These are phyloP conservation scores for Sminthurinus signatus DNA, from an alignment of 1,140 invertebrate species.

Conservation along the genomic window DNA sequence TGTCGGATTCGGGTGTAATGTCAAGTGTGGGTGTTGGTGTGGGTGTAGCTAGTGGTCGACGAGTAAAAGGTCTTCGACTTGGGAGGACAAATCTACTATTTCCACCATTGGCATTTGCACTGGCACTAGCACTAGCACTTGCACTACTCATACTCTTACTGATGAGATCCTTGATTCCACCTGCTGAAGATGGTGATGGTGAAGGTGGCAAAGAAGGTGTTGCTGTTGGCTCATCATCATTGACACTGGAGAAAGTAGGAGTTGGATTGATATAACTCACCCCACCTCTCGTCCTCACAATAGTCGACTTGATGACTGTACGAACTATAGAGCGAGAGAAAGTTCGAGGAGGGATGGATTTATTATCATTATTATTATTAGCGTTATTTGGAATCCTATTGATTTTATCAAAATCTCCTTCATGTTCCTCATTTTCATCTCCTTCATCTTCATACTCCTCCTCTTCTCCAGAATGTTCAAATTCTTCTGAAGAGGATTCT, in stretches of 20 bases:
- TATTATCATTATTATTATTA: conserved; percentile 1
- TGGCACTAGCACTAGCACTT: too few species aligned
- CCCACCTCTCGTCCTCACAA: neutral
- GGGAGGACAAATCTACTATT: conserved; percentile 3
- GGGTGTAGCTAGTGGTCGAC: neutral
- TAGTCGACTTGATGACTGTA: neutral
- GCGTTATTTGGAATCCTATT: neutral
- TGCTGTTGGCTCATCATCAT: neutral
- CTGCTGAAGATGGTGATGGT: neutral
- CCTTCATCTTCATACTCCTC: conserved; percentile 24
- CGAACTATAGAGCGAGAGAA: neutral
- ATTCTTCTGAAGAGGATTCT: neutral
- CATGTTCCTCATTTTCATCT: too few species aligned
- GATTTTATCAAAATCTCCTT: too few species aligned
- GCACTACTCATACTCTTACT: neutral
- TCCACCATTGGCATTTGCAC: neutral
- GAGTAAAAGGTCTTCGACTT: conserved; percentile 3
- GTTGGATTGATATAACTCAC: neutral
- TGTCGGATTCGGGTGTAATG: neutral
- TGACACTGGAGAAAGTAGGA: neutral
- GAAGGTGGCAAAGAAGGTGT: neutral
- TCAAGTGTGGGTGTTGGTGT: neutral
- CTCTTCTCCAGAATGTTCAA: conserved; percentile 18
- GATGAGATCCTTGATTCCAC: neutral
- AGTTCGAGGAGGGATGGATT: neutral